Base-by-base conservation (phyloP, 2,113 vertebrate species). In the Hippocampus barbouri region DNA sequence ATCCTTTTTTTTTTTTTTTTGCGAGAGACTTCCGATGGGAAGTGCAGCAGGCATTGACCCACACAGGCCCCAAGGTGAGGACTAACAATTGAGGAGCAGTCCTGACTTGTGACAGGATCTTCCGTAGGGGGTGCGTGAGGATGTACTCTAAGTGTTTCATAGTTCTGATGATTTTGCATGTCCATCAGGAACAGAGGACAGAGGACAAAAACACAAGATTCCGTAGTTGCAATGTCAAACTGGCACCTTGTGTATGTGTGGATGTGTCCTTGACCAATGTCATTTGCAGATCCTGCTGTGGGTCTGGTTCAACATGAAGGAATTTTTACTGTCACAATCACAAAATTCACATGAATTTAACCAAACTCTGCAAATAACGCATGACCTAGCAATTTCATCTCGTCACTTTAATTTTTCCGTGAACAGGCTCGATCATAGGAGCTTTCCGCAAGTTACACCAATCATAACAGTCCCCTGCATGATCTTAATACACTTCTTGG, bases 21-120 rank as follows among this genome's bases (percentile, higher is more conserved):
- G 54, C 66, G 43, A 72, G 27, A 21, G 7, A 54, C 85, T 87
- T 91, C 87, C 87, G 87, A 79, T 72, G 74, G 84, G 81, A 87
- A 20, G 77, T 5, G 53, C 27, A 56, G 47, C 23, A 10, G 77
- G 73, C 76, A 82, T 76, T 69, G 40, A 76, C 77, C 71, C 21
- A 16, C 20, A 20, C 66, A 53, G 51, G 59, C 76, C 75, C 79
- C 79, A 73, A 88, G 86, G 87, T 85, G 86, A 88, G 80, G 76
- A 75, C 63, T 75, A 73, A 85, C 85, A 82, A 79, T 38, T 76
- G 78, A 80, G 72, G 78, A n/a, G 38, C 18, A 56, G 65, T 68
- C 1, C 54, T 23, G 21, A 20, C 79, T 76, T 74, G 72, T 70
- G 76, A 85, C 86, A 81, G 75, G 59, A 27, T 40, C 73, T 77